Conservation (phyloP, 1,140 invertebrate species). For the Lasaia peninsularis region DNA sequence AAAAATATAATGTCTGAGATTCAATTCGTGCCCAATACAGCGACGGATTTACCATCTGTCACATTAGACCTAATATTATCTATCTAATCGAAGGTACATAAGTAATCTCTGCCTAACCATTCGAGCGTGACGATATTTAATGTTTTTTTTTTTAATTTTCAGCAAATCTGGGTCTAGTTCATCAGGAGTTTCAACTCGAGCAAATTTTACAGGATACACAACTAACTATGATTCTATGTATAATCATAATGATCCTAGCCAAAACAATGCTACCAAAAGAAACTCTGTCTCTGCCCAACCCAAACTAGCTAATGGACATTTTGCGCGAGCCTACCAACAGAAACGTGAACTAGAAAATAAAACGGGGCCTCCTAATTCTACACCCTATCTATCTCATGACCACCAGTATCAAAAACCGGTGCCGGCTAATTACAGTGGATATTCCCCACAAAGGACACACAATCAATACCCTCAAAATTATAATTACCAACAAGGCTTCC, state of each 20-base stretch:
- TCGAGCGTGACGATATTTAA: no score
- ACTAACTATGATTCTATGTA: slow-evolving; percentile 68
- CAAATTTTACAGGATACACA: slow-evolving; percentile 69
- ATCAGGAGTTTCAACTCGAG: slow-evolving; percentile 70
- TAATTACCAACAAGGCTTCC: slow-evolving; percentile 56
- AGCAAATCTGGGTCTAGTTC: slow-evolving; percentile 76
- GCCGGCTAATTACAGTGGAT: slow-evolving; percentile 56
- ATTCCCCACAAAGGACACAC: slow-evolving; percentile 56
- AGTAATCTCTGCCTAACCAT: no score
- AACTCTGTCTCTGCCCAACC: slow-evolving; percentile 52
- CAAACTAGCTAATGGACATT: slow-evolving; percentile 55
- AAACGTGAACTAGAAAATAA: slow-evolving; percentile 52
- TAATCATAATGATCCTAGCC: slow-evolving; percentile 60
- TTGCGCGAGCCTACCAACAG: slow-evolving; percentile 47
- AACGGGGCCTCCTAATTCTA: slow-evolving; percentile 34
- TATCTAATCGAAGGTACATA: no score
- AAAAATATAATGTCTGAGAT: no score
- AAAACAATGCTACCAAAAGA: slow-evolving; percentile 53
- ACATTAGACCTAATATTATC: no score
- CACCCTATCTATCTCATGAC: slow-evolving; percentile 64
- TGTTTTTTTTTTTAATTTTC: slow-evolving; percentile 50
- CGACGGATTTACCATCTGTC: no score
- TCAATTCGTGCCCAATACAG: no score
- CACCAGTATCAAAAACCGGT: slow-evolving; percentile 72
- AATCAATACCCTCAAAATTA: slow-evolving; percentile 60